A percentile compares a stretch with the other conserved stretches of the same genome.
Conservation (phyloP, 2,797 vertebrate species). For the Natrix natrix region DNA sequence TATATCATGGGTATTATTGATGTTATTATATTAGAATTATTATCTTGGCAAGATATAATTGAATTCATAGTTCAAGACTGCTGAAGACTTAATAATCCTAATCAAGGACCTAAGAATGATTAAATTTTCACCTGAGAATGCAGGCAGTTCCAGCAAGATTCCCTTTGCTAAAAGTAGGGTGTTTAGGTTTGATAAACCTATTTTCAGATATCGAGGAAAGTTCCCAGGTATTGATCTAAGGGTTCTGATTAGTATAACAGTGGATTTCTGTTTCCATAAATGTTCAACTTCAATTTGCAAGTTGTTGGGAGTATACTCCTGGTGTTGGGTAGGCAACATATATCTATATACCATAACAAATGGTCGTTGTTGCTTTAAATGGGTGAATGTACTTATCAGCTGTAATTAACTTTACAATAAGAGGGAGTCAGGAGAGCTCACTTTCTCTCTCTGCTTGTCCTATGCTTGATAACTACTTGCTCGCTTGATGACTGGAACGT, state of each 20-base stretch:
- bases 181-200: background rate
- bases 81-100: background rate
- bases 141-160: background rate
- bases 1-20: background rate
- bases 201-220: background rate
- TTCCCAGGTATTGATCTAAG: background rate
- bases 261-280: background rate
- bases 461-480: too few relatives aligned
- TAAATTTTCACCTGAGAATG: background rate
- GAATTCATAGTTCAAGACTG: background rate
- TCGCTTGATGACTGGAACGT: too few relatives aligned
- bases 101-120: background rate
- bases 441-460: too few relatives aligned
- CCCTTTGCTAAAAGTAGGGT: background rate
- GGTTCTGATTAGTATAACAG: background rate
- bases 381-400: too few relatives aligned
- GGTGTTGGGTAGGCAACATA: too few relatives aligned
- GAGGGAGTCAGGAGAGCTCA: too few relatives aligned
- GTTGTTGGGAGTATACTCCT: too few relatives aligned
- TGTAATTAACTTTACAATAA: too few relatives aligned
- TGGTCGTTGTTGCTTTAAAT: too few relatives aligned
- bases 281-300: background rate
- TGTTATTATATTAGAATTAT: background rate
- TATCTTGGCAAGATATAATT: background rate
- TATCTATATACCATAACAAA: too few relatives aligned